Percentiles rank a stretch among this genome's conserved stretches.
Evolutionary conservation across 2,888 invertebrate species (phyloP).

Genomic region (Limulus polyphemus): DNA sequence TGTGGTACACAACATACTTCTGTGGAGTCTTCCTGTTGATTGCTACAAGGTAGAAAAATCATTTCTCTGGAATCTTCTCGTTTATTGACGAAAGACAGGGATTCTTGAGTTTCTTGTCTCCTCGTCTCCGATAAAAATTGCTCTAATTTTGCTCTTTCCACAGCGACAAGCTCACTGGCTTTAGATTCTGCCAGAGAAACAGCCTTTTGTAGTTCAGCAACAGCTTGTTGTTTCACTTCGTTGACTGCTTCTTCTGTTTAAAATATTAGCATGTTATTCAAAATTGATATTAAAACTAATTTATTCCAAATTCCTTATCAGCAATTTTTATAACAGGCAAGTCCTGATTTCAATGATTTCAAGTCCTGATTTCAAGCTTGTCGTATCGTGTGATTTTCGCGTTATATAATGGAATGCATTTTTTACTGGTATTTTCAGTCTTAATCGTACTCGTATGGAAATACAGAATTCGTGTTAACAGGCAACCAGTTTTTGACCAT

Average conservation of each 20-base stretch:
- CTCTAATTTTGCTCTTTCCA: constrained; percentile 61
- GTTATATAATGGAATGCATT: no score
- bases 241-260: constrained; percentile 49
- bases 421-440: no score
- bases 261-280: constrained; percentile 7
- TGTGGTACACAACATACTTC: constrained; percentile 30
- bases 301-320: no score
- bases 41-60: constrained; percentile 2
- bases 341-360: no score
- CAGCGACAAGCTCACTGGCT: constrained; percentile 64
- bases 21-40: constrained; percentile 36
- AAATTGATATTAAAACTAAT: no score
- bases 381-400: no score
- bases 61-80: constrained; percentile 40
- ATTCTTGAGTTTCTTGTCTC: constrained; percentile 39
- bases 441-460: no score
- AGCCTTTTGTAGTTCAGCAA: constrained; percentile 78
- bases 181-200: constrained; percentile 67
- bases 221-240: constrained; percentile 78
- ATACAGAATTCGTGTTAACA: no score
- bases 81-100: constrained; percentile 34
- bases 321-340: no score
- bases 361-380: no score
- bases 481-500: no score
- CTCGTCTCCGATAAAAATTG: constrained; percentile 46